Conservation (phyloP, 2,113 vertebrate genomes). For the Corydoras maculifer region DNA sequence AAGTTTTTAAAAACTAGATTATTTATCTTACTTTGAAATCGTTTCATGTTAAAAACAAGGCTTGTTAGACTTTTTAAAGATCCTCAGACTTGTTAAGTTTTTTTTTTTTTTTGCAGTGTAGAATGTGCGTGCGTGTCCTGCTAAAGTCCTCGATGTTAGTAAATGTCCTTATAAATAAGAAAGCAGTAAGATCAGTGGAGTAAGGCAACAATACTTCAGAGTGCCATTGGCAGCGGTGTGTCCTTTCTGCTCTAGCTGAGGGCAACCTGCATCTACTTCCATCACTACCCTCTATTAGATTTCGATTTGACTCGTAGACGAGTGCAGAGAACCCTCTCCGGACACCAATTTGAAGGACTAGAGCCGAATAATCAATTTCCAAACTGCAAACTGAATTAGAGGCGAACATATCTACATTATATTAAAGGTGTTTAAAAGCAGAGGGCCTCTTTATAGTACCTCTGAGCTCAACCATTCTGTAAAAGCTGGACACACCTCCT, state of each 20-base stretch:
- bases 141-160: too few species aligned
- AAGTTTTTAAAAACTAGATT: too few species aligned
- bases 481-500: too few species aligned
- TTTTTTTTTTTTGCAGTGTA: too few species aligned
- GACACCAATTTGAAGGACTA: conserved; percentile 53
- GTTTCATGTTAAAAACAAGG: too few species aligned
- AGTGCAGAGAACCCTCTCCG: conserved; percentile 33
- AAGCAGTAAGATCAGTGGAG: not conserved
- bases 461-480: conserved; percentile 34
- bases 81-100: too few species aligned
- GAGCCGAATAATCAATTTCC: conserved; percentile 60
- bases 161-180: too few species aligned
- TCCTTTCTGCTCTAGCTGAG: conserved; percentile 37
- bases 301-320: conserved; percentile 50
- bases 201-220: not conserved
- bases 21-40: too few species aligned
- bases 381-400: conserved; percentile 58
- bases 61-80: too few species aligned
- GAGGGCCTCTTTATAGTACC: conserved; percentile 49
- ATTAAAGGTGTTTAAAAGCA: conserved; percentile 55
- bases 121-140: too few species aligned
- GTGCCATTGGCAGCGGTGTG: too few species aligned
- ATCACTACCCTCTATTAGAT: conserved; percentile 53
- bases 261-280: conserved; percentile 48
- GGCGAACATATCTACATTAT: conserved; percentile 47